Evolutionary conservation across 2,797 vertebrate species (phyloP).

Genomic region (Mallotus villosus): DNA sequence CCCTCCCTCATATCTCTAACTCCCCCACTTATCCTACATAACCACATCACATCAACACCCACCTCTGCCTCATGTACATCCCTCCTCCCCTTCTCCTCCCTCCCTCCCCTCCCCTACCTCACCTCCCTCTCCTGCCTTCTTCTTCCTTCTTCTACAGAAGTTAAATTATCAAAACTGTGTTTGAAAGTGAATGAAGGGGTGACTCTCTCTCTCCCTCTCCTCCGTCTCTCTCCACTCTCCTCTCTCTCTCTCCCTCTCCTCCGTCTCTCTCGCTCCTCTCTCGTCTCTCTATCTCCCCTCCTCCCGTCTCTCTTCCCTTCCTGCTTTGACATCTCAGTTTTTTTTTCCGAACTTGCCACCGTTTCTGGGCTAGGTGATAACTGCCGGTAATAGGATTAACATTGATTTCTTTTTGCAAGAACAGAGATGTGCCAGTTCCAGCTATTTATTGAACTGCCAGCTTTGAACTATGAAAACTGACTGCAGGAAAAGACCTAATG

Average conservation of each 20-base stretch:
- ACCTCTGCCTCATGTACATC: slow-evolving; percentile 44
- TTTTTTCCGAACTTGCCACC: slow-evolving; percentile 87
- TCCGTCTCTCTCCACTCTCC: slow-evolving; percentile 75
- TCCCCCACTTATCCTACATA: slow-evolving; percentile 30
- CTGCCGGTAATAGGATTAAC: slow-evolving; percentile 99
- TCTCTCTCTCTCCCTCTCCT: too few species aligned
- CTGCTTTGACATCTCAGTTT: slow-evolving; percentile 97
- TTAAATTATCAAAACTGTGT: slow-evolving; percentile 97
- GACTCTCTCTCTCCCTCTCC: slow-evolving; percentile 80
- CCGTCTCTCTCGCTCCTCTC: slow-evolving; percentile 61
- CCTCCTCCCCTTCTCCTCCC: slow-evolving; percentile 41
- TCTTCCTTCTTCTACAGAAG: slow-evolving; percentile 77
- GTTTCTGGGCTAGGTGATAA: slow-evolving; percentile 99
- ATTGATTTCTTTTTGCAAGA: slow-evolving; percentile 99
- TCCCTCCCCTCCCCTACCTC: slow-evolving; percentile 44
- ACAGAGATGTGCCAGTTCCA: slow-evolving; percentile 99
- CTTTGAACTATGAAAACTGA: slow-evolving; percentile 99
- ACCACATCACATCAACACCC: slow-evolving; percentile 38
- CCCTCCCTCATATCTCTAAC: slow-evolving; percentile 34
- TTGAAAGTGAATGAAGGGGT: slow-evolving; percentile 99
- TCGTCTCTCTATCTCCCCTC: slow-evolving; percentile 36
- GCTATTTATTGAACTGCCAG: slow-evolving; percentile 99
- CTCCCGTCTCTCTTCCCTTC: slow-evolving; percentile 63
- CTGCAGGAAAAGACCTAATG: slow-evolving; percentile 88
- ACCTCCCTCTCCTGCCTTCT: slow-evolving; percentile 16